Evolutionary conservation across 2,888 invertebrate species (phyloP), one percentile per base, ranked within the genome.

Genomic region (Baccha elongata): DNA sequence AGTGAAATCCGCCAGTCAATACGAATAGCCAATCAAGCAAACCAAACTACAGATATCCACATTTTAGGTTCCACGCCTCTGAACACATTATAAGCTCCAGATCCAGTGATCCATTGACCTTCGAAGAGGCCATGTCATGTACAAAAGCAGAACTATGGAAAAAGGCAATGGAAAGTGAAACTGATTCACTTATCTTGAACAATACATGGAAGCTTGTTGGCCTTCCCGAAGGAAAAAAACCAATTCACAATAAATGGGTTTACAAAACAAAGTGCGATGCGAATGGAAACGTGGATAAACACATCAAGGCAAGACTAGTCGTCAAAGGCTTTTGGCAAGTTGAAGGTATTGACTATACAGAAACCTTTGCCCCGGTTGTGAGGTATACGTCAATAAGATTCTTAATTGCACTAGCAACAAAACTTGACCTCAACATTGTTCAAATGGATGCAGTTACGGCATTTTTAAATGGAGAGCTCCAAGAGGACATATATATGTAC

Each of bases 261-360:
- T 68, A 53, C 46, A 84, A 84, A 37, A 84, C 62, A n/a, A 79
- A 71, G 37, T 19, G 46, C n/a, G 29, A 64, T 65, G 52, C 21
- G 32, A 44, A 79, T 55, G 75, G 71, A 37, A 48, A 62, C 23
- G 40, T 35, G 19, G 35, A 40, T 17, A 48, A 52, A 23, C 21
- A 58, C 17, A n/a, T n/a, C n/a, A 76, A 71, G 26, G 60, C 50
- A 35, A n/a, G 44, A 15, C 52, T 75, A 42, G 73, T 72, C 13
- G 62, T 65, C n/a, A 75, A 75, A 50, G 75, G 74, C 19, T 69
- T 76, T 52, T 8, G 55, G 65, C 40, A 23, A 60, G 68, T 21
- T 69, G n/a, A 84, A 81, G 8, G 26, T 6, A 69, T 85, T 7
- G 84, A 86, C 46, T 86, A 74, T 29, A 53, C 40, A 0, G 79